Percentiles rank a stretch among this genome's conserved stretches.
Evolutionary conservation across 2,113 vertebrate species (phyloP).

Genomic region (Stegostoma tigrinum): DNA sequence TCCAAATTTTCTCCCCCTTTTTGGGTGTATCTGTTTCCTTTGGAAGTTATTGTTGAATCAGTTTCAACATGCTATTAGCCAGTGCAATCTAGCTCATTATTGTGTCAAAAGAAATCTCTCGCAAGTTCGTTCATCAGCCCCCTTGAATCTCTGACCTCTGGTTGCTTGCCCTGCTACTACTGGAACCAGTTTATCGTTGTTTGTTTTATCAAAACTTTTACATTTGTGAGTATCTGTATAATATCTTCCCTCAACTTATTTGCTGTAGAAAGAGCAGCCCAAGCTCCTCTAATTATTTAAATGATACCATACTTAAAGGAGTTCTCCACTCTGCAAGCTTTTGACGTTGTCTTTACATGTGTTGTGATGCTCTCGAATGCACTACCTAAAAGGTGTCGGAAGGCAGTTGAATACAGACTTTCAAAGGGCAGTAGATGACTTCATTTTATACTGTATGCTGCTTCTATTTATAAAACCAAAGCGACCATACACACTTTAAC

Average conservation of each 20-base stretch:
- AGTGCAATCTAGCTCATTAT: neutral
- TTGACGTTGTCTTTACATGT: neutral
- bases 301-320: neutral
- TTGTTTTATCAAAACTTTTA: neutral
- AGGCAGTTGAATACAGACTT: neutral
- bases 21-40: neutral
- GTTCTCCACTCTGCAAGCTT: neutral
- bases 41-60: neutral
- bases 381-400: neutral
- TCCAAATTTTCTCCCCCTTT: neutral
- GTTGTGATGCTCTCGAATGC: neutral
- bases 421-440: neutral
- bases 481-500: neutral
- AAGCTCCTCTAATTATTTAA: neutral
- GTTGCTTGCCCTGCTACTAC: neutral
- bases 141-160: neutral
- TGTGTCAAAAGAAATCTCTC: neutral
- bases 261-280: neutral
- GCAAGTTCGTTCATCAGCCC: neutral
- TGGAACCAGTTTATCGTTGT: neutral
- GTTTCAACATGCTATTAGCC: neutral
- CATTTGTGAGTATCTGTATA: neutral
- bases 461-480: neutral
- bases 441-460: neutral
- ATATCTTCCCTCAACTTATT: neutral